phyloP scores from a whole-genome alignment of 2,113 vertebrate genomes.

The Fulica atra region DNA sequence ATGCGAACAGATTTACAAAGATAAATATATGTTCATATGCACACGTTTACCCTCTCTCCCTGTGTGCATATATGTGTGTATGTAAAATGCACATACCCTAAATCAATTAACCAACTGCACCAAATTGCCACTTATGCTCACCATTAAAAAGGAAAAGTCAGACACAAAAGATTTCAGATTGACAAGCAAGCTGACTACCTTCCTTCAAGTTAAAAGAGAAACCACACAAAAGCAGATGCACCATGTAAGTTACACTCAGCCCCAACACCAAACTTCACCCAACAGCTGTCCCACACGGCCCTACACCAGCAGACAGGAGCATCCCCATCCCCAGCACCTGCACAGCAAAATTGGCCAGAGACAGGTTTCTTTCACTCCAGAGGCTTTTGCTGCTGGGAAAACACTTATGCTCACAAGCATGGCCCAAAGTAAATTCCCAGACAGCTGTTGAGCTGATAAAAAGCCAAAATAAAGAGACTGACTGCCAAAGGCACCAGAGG shows the following conservation, averaged over 20 bases:
- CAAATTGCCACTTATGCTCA: rapidly evolving
- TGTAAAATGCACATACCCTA: rapidly evolving
- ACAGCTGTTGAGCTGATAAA: background rate
- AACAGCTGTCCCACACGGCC: rapidly evolving
- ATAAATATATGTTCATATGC: background rate
- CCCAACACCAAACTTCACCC: rapidly evolving
- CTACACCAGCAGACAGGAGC: rapidly evolving
- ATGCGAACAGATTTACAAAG: rapidly evolving
- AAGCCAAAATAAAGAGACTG: background rate
- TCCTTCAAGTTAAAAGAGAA: background rate
- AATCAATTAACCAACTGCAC: background rate
- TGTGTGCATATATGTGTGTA: rapidly evolving
- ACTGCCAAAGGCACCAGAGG: background rate
- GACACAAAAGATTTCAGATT: background rate
- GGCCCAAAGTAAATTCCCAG: background rate
- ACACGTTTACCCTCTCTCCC: rapidly evolving
- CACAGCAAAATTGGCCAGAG: rapidly evolving
- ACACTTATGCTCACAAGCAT: background rate
- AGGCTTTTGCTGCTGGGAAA: background rate
- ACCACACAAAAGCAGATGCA: background rate
- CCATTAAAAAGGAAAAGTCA: background rate
- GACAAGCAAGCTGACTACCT: background rate
- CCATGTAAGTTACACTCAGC: background rate
- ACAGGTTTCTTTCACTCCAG: rapidly evolving
- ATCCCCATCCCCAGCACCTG: rapidly evolving